Base-by-base conservation (phyloP, 1,140 invertebrate species). In the Bombus confusus region DNA sequence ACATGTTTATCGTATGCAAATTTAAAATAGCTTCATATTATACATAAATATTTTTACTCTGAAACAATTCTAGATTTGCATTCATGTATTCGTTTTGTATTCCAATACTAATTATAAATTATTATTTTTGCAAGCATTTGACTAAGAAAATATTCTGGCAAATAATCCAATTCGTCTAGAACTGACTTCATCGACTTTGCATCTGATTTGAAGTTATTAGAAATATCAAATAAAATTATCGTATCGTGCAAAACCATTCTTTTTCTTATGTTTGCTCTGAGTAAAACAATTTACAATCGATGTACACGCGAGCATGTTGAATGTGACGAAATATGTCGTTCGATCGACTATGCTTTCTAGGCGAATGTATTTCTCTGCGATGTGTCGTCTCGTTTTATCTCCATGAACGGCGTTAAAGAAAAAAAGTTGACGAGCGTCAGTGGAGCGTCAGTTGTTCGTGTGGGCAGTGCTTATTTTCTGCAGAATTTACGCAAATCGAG, bases 401-500 rank as follows among this genome's bases (percentile, higher is more conserved):
- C 6, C 18, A 2, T 25, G 25, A 28, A 52, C 31, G 31, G 18
- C 25, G 25, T 22, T 10, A 12, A 10, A 28, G n/a, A 12, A 62
- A 72, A 41, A n/a, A 81, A 62, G 31, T 39, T 12, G 37, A 43
- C 37, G 6, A 69, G 39, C n/a, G n/a, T n/a, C n/a, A 22, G 1
- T 18, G 47, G 34, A 22, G 79, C 52, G 28, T 22, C 47, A 22
- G 43, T 72, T 69, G 43, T 41, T 37, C 66, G 43, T 57, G 47
- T 73, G 68, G 47, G 52, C 37, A 81, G 79, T 8, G 22, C 22
- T 41, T 52, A 81, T 72, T 81, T 81, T 73, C 47, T 28, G 68
- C 41, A 31, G 71, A 81, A 81, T 73, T 62, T 81, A 81, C 59
- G 72, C 68, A 59, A 81, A 59, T 73, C 37, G 18, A 47, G 47